Conservation (phyloP, 2,888 invertebrate genomes). For the Oxytorus armatus region DNA sequence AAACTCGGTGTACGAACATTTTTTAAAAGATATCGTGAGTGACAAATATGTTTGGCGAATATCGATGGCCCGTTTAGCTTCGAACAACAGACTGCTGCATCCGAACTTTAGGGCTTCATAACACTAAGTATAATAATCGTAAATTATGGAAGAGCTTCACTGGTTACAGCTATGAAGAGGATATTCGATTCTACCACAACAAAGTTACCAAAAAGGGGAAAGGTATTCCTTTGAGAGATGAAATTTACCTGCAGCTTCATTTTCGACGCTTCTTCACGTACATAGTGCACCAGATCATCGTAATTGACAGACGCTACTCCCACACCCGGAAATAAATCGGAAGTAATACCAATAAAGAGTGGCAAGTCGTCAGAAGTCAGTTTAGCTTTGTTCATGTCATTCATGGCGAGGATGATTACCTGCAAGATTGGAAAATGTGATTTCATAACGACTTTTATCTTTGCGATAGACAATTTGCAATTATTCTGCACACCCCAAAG, state of each 20-base stretch:
- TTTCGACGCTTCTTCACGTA: conserved; percentile 88
- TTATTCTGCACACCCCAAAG: background rate
- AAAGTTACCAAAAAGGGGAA: background rate
- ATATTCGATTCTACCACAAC: background rate
- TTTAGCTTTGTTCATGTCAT: conserved; percentile 96
- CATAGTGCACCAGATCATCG: conserved; percentile 87
- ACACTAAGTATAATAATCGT: too few species aligned
- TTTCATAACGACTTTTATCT: background rate
- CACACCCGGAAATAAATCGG: conserved; percentile 94
- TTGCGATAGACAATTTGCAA: background rate
- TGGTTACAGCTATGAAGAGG: too few species aligned
- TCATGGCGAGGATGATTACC: conserved; percentile 93
- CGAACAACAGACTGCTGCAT: too few species aligned
- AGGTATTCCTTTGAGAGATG: background rate
- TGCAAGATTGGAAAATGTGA: conserved; percentile 74
- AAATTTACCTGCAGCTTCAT: conserved; percentile 86
- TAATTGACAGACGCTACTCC: conserved; percentile 91
- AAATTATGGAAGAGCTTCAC: too few species aligned
- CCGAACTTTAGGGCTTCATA: too few species aligned
- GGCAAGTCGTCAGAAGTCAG: conserved; percentile 94
- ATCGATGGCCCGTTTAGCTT: too few species aligned
- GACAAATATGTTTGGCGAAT: too few species aligned
- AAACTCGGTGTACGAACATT: too few species aligned
- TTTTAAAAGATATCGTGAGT: too few species aligned
- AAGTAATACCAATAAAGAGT: conserved; percentile 93